phyloP scores from a whole-genome alignment of 2,113 vertebrate species.

The Columba janthina region DNA sequence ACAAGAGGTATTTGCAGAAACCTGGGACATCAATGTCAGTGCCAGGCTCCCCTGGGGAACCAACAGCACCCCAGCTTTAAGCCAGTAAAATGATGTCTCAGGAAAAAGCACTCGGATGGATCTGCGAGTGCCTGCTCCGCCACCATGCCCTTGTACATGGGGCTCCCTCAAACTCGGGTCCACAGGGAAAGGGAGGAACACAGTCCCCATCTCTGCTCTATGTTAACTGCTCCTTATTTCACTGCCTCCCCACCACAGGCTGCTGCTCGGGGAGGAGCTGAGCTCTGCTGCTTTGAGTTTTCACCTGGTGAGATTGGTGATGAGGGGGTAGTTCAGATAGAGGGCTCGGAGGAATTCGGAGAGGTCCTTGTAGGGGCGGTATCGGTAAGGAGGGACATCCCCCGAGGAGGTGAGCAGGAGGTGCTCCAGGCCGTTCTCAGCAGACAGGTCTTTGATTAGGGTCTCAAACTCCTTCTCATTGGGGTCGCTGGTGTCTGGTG shows the following conservation, averaged over 20 bases:
- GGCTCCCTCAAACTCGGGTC: background rate
- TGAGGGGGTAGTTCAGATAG: slow-evolving; percentile 89
- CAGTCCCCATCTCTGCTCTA: background rate
- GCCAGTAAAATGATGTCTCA: background rate
- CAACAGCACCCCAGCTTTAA: background rate
- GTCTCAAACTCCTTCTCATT: slow-evolving; percentile 83
- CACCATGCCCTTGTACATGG: fast-evolving
- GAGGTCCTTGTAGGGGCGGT: slow-evolving; percentile 84
- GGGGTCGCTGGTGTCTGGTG: slow-evolving; percentile 74
- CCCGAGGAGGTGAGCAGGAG: slow-evolving; percentile 80
- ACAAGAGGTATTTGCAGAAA: background rate
- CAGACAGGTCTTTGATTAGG: slow-evolving; percentile 90
- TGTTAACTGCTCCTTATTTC: fast-evolving
- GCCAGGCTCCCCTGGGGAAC: background rate
- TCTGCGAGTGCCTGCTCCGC: fast-evolving
- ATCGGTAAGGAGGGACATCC: slow-evolving; percentile 84
- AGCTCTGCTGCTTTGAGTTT: background rate
- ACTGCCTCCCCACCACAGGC: background rate
- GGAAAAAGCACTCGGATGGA: background rate
- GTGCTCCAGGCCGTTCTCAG: slow-evolving; percentile 85
- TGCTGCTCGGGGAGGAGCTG: background rate
- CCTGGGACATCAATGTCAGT: background rate
- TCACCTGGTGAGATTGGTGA: slow-evolving; percentile 85
- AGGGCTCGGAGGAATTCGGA: slow-evolving; percentile 85
- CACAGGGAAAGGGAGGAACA: background rate